These are phyloP conservation scores for Salvelinus sp. DNA, from an alignment of 2,113 vertebrate species.

Conservation along the genomic window DNA sequence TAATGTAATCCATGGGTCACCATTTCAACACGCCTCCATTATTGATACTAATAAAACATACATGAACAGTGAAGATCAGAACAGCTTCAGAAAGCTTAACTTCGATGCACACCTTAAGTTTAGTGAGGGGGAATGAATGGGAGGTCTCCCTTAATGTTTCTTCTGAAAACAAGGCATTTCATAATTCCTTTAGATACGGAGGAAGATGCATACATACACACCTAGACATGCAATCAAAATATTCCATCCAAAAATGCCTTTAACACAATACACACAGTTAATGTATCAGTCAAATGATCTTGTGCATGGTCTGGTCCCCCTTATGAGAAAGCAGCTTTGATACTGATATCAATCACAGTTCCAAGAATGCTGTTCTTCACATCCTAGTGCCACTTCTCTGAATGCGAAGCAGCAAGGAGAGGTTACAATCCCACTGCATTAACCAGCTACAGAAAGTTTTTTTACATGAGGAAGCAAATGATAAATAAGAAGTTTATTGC, in stretches of 20 bases:
- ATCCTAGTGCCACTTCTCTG: constrained; percentile 64
- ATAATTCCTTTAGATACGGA: constrained; percentile 64
- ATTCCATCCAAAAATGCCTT: constrained; percentile 50
- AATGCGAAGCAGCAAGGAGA: constrained; percentile 60
- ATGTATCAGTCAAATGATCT: constrained; percentile 42
- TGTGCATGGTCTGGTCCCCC: constrained; percentile 65
- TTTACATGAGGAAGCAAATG: constrained; percentile 68
- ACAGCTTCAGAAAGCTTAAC: constrained; percentile 45
- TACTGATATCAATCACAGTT: constrained; percentile 72
- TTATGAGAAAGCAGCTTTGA: constrained; percentile 63
- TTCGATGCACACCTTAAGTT: constrained; percentile 52
- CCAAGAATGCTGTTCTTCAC: constrained; percentile 63
- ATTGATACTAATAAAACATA: neutral
- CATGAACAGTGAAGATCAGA: neutral
- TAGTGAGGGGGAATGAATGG: constrained; percentile 48
- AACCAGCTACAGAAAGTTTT: constrained; percentile 63
- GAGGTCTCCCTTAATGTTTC: constrained; percentile 63
- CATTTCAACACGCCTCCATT: neutral
- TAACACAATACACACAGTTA: constrained; percentile 41
- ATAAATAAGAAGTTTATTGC: constrained; percentile 77
- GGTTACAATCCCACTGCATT: constrained; percentile 41
- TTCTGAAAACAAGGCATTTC: constrained; percentile 72
- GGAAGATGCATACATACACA: constrained; percentile 66
- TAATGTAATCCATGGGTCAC: neutral
- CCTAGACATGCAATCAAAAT: constrained; percentile 66